Base-by-base conservation (phyloP, 2,888 invertebrate genomes). In the Nipponacmea schrenckii region DNA sequence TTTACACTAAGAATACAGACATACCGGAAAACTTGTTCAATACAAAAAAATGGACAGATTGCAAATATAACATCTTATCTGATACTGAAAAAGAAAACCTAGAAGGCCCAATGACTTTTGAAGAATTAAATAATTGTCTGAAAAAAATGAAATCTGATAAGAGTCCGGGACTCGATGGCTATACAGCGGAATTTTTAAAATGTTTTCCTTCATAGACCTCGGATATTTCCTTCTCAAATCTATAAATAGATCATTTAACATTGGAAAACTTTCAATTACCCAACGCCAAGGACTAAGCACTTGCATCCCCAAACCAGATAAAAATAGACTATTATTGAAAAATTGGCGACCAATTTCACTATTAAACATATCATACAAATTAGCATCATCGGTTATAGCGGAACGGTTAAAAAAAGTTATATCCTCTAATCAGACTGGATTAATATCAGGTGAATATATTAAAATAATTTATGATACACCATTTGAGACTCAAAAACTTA, bases 111-210 rank as follows among this genome's bases (percentile, higher is more conserved):
- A 31, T 31, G 31, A 31, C 31, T 2, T 31, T 31, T 31, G 31
- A 31, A 31, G 31, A 31, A 31, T 31, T 31, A 31, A 31, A 7
- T 7, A 31, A 31, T 31, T 31, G 12, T 31, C 31, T 26, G 26
- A 48, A 67, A 31, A 67, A 67, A 20, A 67, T 46, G 10, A 68
- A 68, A 68, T 31, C 31, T 44, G 24, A 64, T 20, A 31, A n/a
- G n/a, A 62, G 62, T 31, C 73, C 76, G 24, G 74, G 73, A 17
- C 62, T 48, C 4, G 66, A 68, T 67, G 75, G 73, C 2, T 76
- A 68, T 26, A 64, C 76, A 56, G 46, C 65, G 5, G 73, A 69
- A 31, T 72, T 76, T 45, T 75, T 64, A 8, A 73, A 73, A 64
- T 20, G n/a, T n/a, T 62, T 15, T 68, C 73, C 64, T 76, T 69